These are phyloP conservation scores for Lingula anatina DNA, from an alignment of 2,888 invertebrate species.

Conservation along the genomic window DNA sequence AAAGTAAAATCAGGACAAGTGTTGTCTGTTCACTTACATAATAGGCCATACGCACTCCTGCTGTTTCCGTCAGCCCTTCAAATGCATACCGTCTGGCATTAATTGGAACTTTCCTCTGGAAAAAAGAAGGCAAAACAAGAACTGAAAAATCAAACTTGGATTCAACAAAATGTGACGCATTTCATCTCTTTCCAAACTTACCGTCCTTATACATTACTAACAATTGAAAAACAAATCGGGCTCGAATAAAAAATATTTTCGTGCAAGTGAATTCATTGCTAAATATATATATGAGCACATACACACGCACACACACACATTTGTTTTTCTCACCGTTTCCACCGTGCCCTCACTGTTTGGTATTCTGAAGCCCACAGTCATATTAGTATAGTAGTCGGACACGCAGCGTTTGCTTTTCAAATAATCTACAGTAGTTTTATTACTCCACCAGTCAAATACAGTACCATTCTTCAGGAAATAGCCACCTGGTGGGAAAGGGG, in stretches of 20 bases:
- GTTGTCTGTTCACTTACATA: constrained; percentile 15
- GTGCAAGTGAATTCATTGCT: too few species aligned
- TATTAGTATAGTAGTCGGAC: constrained; percentile 18
- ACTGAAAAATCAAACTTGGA: neutral
- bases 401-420: constrained; percentile 24
- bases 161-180: neutral
- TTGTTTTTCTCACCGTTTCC: too few species aligned
- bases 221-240: too few species aligned
- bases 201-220: too few species aligned
- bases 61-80: constrained; percentile 27
- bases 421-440: constrained; percentile 19
- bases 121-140: constrained; percentile 1
- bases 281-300: too few species aligned
- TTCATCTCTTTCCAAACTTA: too few species aligned
- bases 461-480: constrained; percentile 22
- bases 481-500: constrained; percentile 16
- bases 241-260: too few species aligned
- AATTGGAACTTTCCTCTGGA: constrained; percentile 21
- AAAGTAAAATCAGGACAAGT: neutral
- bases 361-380: constrained; percentile 35
- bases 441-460: constrained; percentile 34
- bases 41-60: constrained; percentile 28
- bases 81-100: constrained; percentile 18
- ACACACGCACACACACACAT: too few species aligned
- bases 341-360: too few species aligned